A percentile compares a stretch with the other conserved stretches of the same genome.
These are phyloP conservation scores for Lacerta bilineata DNA, from an alignment of 2,797 vertebrate species.

Conservation along the genomic window DNA sequence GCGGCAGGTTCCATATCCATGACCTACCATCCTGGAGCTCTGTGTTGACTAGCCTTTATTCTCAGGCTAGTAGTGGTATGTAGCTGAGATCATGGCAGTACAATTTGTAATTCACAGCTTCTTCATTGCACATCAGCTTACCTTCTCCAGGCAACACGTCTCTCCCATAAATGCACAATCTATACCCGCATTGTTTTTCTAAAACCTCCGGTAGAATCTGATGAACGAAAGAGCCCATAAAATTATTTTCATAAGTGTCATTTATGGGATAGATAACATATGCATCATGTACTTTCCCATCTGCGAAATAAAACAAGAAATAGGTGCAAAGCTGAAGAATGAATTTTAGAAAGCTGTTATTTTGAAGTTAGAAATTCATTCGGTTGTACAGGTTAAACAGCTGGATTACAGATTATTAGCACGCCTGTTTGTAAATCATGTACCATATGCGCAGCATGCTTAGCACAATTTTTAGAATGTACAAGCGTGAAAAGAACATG, in stretches of 20 bases:
- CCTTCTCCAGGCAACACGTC: constrained; percentile 90
- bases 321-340: background rate
- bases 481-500: background rate
- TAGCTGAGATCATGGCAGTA: background rate
- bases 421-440: background rate
- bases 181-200: constrained; percentile 89
- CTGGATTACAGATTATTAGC: rapidly evolving
- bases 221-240: constrained; percentile 78
- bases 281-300: constrained; percentile 80
- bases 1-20: too few relatives aligned
- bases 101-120: background rate
- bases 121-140: constrained; percentile 58
- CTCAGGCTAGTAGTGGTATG: too few relatives aligned
- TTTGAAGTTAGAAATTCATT: constrained; percentile 38
- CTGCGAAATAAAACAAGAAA: constrained; percentile 63
- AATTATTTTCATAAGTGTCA: constrained; percentile 56
- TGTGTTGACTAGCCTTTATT: too few relatives aligned
- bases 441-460: background rate
- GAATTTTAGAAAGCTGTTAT: constrained; percentile 17
- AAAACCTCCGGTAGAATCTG: constrained; percentile 87
- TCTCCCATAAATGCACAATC: constrained; percentile 90
- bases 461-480: background rate
- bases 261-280: constrained; percentile 86
- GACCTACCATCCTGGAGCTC: too few relatives aligned
- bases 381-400: background rate